Evolutionary conservation across 2,888 invertebrate genomes (phyloP), one percentile per base, ranked within the genome.

Genomic region (Iphiclides podalirius): DNA sequence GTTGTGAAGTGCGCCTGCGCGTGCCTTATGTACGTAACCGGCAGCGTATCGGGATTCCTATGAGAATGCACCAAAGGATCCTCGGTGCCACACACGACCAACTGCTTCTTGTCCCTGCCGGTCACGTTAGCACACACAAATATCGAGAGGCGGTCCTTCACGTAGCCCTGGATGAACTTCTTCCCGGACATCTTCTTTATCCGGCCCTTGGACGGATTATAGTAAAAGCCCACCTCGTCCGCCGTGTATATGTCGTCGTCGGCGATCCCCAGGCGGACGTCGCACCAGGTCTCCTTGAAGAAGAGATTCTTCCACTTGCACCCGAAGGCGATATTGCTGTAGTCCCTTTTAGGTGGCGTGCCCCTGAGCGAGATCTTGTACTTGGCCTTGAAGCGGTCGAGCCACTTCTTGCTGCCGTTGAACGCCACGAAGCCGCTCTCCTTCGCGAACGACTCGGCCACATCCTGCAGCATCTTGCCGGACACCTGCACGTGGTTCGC

Each of bases 361-460:
- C 62, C 61, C 48, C 67, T 56, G 0, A 73, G 47, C 0, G 58
- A 55, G 23, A 75, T 74, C 23, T 64, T 69, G 34, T 75, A 69
- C 20, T 67, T 58, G 2, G 67, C 64, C 20, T 75, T 75, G 17
- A 75, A 75, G 6, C 75, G 55, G 33, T 75, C 75, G 3, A 75
- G 38, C 75, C 75, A 75, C 57, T 75, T 75, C 12, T 65, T 68
- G 16, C 70, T 72, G 1, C 73, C 74, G 44, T 75, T 70, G 23
- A 75, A 75, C 0, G 69, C 63, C 0, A 72, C 61, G 26, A 70
- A 72, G 0, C 73, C 73, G 9, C 61, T 58, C 14, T 74, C 74
- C 28, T 68, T 72, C 0, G 74, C 75, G 28, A 68, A 67, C 0
- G 53, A 52, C 45, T 75, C 75, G 0, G 73, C 75, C 0, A 61